Percentiles rank a stretch among this genome's conserved stretches.
Conservation (phyloP, 1,140 invertebrate genomes). For the Caenorhabditis tropicalis region DNA sequence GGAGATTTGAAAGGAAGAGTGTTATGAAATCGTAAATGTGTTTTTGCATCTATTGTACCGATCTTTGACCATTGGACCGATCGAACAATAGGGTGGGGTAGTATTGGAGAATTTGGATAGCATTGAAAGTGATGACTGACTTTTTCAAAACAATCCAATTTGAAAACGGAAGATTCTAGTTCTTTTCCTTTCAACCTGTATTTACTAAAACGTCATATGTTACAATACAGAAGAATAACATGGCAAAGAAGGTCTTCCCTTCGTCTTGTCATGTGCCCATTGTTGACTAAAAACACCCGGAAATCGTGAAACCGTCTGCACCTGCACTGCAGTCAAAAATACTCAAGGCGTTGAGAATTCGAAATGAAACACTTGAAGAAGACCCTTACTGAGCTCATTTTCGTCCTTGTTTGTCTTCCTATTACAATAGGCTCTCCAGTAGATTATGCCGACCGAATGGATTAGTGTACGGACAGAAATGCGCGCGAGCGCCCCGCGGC, state of each 20-base stretch:
- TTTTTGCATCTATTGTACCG: not conserved
- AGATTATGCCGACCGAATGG: conserved; percentile 28
- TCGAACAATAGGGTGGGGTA: not conserved
- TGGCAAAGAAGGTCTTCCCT: not conserved
- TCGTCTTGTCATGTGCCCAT: not conserved
- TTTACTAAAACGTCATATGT: conserved; percentile 40
- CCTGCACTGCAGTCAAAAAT: not conserved
- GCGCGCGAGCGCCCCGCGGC: not conserved
- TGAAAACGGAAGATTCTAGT: not conserved
- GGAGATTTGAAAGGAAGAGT: too few relatives aligned
- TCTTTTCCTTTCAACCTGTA: not conserved
- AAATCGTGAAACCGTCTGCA: conserved; percentile 20
- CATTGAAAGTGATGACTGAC: not conserved
- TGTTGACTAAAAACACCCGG: conserved; percentile 15
- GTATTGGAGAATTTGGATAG: not conserved
- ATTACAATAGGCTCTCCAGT: conserved; percentile 32
- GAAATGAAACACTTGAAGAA: conserved; percentile 8
- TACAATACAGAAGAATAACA: not conserved
- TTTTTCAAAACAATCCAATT: conserved; percentile 38
- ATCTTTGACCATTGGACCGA: not conserved
- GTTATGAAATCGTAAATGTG: too few relatives aligned
- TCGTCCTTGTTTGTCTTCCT: conserved; percentile 19
- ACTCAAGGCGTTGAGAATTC: not conserved
- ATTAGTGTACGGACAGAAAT: not conserved
- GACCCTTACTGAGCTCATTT: not conserved